Evolutionary conservation across 2,888 invertebrate species (phyloP).

Genomic region (Eupithecia pulchellata): DNA sequence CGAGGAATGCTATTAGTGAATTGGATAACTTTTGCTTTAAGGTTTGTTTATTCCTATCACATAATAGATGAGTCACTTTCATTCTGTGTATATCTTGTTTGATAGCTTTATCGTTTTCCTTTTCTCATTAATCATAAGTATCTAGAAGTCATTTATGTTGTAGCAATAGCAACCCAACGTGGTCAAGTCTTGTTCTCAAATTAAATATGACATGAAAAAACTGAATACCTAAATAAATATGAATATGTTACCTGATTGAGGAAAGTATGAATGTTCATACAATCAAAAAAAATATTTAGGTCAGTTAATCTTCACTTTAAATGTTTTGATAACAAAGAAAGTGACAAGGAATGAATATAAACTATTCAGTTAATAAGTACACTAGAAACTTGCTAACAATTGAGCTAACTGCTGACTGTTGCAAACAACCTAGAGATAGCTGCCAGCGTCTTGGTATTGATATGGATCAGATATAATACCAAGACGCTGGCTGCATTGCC

Average conservation of each 20-base stretch:
- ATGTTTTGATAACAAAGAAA: background rate
- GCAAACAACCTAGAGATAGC: background rate
- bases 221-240: too few species aligned
- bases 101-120: background rate
- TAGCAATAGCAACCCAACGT: too few species aligned
- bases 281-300: too few species aligned
- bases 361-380: background rate
- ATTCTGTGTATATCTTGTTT: background rate
- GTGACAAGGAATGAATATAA: background rate
- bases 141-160: too few species aligned
- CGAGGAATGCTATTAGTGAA: conserved; percentile 86
- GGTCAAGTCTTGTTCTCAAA: too few species aligned
- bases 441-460: too few species aligned
- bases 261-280: too few species aligned
- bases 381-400: background rate
- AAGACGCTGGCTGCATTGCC: background rate
- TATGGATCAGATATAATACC: too few species aligned
- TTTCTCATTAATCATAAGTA: too few species aligned
- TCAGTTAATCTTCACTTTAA: too few species aligned
- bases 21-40: conserved; percentile 86
- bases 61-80: background rate
- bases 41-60: conserved; percentile 66
- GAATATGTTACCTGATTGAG: too few species aligned
- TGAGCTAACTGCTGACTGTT: conserved; percentile 1
- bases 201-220: too few species aligned